Base-by-base conservation (phyloP, 2,888 invertebrate species). In the Xanthorhoe designata region DNA sequence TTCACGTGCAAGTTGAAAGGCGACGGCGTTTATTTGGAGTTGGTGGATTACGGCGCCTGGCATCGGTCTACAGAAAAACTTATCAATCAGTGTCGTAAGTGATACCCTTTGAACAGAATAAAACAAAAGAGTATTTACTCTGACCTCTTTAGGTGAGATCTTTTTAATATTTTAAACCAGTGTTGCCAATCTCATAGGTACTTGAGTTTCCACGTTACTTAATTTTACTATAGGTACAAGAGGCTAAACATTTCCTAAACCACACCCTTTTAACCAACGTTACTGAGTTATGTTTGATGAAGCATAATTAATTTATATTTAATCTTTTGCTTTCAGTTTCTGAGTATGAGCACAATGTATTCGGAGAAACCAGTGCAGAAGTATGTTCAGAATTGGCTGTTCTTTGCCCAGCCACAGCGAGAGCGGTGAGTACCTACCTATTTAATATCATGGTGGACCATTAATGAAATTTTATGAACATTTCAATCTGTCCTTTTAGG, bases 21-120 rank as follows among this genome's bases (percentile, higher is more conserved):
- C 0, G 87, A 88, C 47, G 92, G 91, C 0, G 84, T 94, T 42
- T 87, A 85, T 54, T 75, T 95, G 70, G 91, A 94, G 52, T 77
- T 84, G 0, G 81, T 91, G 0, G 87, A 94, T 19, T 88, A 89
- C 49, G 94, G 94, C 17, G 96, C 96, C 64, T 96, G 96, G 96
- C 89, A 89, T 68, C 91, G 91, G 35, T 91, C 90, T 68, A 95
- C 96, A 5, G 94, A 95, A 73, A 94, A 95, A 78, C 94, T 95
- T 61, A 95, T 96, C 24, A 92, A 93, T 64, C 95, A 96, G 75
- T 96, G 95, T 79, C 94, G 96, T 96, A 86, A 90, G 94, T 42
- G 10, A 13, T 42, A 13, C 1, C 5, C 38, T 13, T 6, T 32
- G 0, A 32, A 32, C 8, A 32, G 19, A 42, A 42, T 2, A 42